A percentile compares a stretch with the other conserved stretches of the same genome.
These are phyloP conservation scores for Drosophila carrolli DNA, from an alignment of 1,140 invertebrate species.

Conservation along the genomic window DNA sequence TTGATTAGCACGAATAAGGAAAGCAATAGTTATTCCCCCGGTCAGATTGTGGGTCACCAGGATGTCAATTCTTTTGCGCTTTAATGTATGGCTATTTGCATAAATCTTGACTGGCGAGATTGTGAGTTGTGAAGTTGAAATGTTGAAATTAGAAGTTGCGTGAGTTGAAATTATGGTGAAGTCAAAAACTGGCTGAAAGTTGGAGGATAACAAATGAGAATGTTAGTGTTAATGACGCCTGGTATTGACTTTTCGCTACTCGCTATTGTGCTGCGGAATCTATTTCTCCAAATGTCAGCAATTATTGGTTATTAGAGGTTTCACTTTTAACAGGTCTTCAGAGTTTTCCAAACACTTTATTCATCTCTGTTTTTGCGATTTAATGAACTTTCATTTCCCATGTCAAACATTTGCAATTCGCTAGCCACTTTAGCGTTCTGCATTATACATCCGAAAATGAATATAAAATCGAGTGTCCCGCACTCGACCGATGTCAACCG, in stretches of 20 bases:
- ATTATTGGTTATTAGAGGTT: slow-evolving; percentile 68
- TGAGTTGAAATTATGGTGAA: slow-evolving; percentile 44
- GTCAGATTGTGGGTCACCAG: slow-evolving; percentile 58
- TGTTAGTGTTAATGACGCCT: slow-evolving; percentile 53
- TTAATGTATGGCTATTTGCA: slow-evolving; percentile 65
- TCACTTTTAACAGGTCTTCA: slow-evolving; percentile 59
- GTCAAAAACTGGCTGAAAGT: slow-evolving; percentile 51
- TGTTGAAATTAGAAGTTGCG: too few relatives aligned
- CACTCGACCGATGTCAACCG: slow-evolving; percentile 28
- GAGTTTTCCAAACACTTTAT: slow-evolving; percentile 14
- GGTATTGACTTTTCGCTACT: slow-evolving; percentile 20
- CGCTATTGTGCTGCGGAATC: slow-evolving; percentile 26
- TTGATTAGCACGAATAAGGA: slow-evolving; percentile 53
- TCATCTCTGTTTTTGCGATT: slow-evolving; percentile 8
- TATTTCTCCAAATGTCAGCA: slow-evolving; percentile 32
- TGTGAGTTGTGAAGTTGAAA: too few relatives aligned
- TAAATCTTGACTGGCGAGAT: slow-evolving; percentile 41
- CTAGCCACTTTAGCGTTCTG: slow-evolving; percentile 15
- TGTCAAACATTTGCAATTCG: slow-evolving; percentile 38
- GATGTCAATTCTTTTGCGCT: slow-evolving; percentile 38
- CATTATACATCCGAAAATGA: slow-evolving; percentile 37
- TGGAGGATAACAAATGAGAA: slow-evolving; percentile 56
- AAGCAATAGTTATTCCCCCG: slow-evolving; percentile 65
- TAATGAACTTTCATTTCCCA: slow-evolving; percentile 60
- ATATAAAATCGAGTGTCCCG: slow-evolving; percentile 41